Evolutionary conservation across 2,888 invertebrate genomes (phyloP).

Genomic region (Campoplex nolae): DNA sequence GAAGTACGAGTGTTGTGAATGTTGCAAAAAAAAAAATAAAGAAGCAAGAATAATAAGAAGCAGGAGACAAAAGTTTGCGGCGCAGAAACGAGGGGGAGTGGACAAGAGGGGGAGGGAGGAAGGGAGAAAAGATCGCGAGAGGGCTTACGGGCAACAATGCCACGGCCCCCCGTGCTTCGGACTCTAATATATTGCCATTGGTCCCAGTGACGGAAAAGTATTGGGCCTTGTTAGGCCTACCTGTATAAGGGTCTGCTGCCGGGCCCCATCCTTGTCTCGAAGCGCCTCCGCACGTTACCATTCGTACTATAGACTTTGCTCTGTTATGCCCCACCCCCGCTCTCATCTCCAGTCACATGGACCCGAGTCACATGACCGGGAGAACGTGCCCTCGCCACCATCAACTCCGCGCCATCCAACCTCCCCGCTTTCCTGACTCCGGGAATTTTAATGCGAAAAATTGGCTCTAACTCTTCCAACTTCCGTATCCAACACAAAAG

Average conservation of each 20-base stretch:
- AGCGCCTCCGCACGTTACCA: conserved; percentile 53
- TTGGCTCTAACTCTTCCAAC: conserved; percentile 75
- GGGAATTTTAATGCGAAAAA: conserved; percentile 84
- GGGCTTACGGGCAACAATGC: conserved; percentile 79
- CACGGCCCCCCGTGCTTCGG: conserved; percentile 82
- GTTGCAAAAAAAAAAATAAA: conserved; percentile 63
- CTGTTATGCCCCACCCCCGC: conserved; percentile 64
- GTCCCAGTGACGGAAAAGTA: conserved; percentile 81
- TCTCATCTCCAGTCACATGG: conserved; percentile 31
- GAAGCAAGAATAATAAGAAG: conserved; percentile 77
- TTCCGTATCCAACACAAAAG: conserved; percentile 64
- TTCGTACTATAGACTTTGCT: conserved; percentile 28
- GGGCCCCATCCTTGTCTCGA: conserved; percentile 43
- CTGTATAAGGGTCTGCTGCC: conserved; percentile 82
- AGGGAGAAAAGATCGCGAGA: conserved; percentile 45
- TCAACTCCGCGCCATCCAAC: conserved; percentile 66
- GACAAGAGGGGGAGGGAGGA: background rate
- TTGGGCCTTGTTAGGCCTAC: conserved; percentile 83
- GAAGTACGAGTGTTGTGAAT: conserved; percentile 78
- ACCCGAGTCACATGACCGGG: conserved; percentile 38
- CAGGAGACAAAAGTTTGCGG: conserved; percentile 79
- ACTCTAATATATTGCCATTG: conserved; percentile 83
- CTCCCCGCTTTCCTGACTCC: conserved; percentile 77
- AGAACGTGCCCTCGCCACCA: conserved; percentile 45
- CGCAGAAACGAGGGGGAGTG: conserved; percentile 70